A percentile compares a stretch with the other conserved stretches of the same genome.
Evolutionary conservation across 2,797 vertebrate genomes (phyloP).

Genomic region (Diplodus puntazzo): DNA sequence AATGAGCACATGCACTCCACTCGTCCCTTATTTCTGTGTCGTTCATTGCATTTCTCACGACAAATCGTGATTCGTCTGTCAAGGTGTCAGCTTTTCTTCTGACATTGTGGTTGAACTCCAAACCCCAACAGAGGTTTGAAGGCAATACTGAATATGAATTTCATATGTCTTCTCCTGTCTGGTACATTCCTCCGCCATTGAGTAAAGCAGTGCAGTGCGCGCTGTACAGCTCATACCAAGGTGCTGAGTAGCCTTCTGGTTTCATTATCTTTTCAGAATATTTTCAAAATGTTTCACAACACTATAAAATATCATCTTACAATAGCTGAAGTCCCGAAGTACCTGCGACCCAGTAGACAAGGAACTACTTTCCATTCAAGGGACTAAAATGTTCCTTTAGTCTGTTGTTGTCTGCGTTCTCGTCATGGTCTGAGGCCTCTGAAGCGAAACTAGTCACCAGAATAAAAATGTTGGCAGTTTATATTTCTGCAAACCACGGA

Average conservation of each 20-base stretch:
- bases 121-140: conserved; percentile 53
- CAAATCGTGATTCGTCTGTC: conserved; percentile 69
- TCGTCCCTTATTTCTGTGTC: conserved; percentile 46
- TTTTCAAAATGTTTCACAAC: conserved; percentile 31
- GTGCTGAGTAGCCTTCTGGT: conserved; percentile 28
- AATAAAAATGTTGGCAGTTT: no score
- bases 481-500: no score
- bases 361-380: no score
- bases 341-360: no score
- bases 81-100: conserved; percentile 70
- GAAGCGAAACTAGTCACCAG: no score
- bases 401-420: no score
- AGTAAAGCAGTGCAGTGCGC: conserved; percentile 13
- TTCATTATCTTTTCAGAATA: conserved; percentile 5
- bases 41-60: conserved; percentile 58
- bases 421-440: no score
- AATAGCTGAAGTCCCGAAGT: no score
- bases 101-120: conserved; percentile 63
- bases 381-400: no score
- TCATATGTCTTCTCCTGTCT: conserved; percentile 64
- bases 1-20: conserved; percentile 54
- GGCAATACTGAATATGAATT: conserved; percentile 56
- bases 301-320: conserved; percentile 1
- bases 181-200: conserved; percentile 49
- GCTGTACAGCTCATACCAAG: conserved; percentile 28